Evolutionary conservation across 2,888 invertebrate species (phyloP).

Genomic region (Lasioglossum leucozonium): DNA sequence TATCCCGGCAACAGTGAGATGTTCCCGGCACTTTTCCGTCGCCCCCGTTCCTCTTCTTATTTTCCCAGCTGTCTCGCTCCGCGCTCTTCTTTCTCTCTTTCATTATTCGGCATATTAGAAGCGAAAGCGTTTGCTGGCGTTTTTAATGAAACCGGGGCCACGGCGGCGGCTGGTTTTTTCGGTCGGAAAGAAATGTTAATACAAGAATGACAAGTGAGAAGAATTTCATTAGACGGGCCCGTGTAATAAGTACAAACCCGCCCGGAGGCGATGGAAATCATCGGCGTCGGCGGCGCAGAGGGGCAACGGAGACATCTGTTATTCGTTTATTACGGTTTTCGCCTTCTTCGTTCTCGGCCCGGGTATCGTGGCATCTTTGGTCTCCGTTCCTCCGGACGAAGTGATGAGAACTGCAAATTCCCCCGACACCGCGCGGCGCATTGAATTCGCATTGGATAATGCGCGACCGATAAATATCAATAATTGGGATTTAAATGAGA

Average conservation of each 20-base stretch:
- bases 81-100: neutral
- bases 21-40: conserved; percentile 1
- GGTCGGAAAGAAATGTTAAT: conserved; percentile 50
- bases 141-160: conserved; percentile 50
- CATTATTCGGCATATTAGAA: conserved; percentile 35
- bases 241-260: conserved; percentile 50
- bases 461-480: conserved; percentile 3
- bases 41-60: neutral
- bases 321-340: conserved; percentile 26
- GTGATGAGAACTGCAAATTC: conserved; percentile 5
- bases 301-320: conserved; percentile 42
- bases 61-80: too few relatives aligned
- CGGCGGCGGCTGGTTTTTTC: conserved; percentile 21
- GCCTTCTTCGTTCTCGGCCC: neutral
- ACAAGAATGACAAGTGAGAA: conserved; percentile 54
- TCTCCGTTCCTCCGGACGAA: neutral
- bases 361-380: neutral
- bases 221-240: conserved; percentile 52
- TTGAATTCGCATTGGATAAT: neutral
- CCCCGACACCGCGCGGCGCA: neutral
- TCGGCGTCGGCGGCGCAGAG: neutral
- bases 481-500: conserved; percentile 1
- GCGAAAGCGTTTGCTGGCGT: conserved; percentile 38
- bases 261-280: conserved; percentile 45
- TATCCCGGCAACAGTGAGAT: conserved; percentile 14